Evolutionary conservation across 1,140 invertebrate species (phyloP).

Genomic region (Saccostrea cuccullata): DNA sequence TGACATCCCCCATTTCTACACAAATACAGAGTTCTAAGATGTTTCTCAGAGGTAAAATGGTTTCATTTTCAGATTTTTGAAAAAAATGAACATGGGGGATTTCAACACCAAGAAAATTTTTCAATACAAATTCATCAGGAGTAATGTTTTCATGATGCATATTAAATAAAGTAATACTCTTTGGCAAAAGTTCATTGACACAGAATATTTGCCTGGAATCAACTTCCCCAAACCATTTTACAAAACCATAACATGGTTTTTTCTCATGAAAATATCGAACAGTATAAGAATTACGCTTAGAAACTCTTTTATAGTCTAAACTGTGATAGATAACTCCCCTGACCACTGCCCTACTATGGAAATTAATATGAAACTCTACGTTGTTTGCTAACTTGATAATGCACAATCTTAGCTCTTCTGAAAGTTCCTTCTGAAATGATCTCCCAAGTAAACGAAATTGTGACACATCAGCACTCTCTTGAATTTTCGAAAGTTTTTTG

Average conservation of each 20-base stretch:
- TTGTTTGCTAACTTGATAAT: neutral
- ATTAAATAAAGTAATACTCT: neutral
- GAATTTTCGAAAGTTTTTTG: neutral
- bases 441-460: constrained; percentile 34
- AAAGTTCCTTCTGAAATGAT: neutral
- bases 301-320: constrained; percentile 24
- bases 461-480: constrained; percentile 3
- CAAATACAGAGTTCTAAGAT: constrained; percentile 42
- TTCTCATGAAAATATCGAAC: constrained; percentile 18
- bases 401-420: neutral
- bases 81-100: neutral
- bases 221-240: constrained; percentile 32
- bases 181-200: constrained; percentile 5
- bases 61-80: neutral
- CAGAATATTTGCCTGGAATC: neutral
- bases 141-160: neutral
- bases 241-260: constrained; percentile 2
- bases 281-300: constrained; percentile 40
- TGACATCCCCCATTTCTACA: constrained; percentile 1
- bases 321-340: constrained; percentile 30
- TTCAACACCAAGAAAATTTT: constrained; percentile 21
- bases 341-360: constrained; percentile 11
- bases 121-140: neutral
- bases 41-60: neutral
- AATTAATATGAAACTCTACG: neutral